phyloP scores from a whole-genome alignment of 2,888 invertebrate species.

The Drosophila setosimentum region DNA sequence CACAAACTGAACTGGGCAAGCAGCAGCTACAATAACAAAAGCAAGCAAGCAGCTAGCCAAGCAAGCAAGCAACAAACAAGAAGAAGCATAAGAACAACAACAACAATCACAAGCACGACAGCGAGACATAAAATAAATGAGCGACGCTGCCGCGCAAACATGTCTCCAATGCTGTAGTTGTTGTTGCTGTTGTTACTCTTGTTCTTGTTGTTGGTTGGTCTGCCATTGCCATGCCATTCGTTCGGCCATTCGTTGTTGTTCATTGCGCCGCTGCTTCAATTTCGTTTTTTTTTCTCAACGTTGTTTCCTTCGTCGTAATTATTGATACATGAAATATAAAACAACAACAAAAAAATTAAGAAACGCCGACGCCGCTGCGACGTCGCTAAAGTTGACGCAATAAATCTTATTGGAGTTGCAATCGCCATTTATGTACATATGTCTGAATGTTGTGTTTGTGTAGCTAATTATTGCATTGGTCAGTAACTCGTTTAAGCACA shows the following conservation, averaged over 20 bases:
- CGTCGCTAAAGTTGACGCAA: constrained; percentile 47
- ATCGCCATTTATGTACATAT: constrained; percentile 16
- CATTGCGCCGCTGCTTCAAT: constrained; percentile 61
- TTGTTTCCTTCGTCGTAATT: constrained; percentile 64
- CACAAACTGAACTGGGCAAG: constrained; percentile 49
- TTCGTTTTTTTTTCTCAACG: constrained; percentile 57
- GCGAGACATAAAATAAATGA: constrained; percentile 77
- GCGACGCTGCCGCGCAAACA: constrained; percentile 76
- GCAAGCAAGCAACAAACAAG: constrained; percentile 44
- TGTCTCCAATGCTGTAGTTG: constrained; percentile 67
- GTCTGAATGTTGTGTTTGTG: constrained; percentile 3
- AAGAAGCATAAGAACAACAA: constrained; percentile 32
- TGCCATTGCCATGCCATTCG: constrained; percentile 29
- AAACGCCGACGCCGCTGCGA: constrained; percentile 38
- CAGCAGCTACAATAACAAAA: constrained; percentile 50
- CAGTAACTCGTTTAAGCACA: constrained; percentile 49
- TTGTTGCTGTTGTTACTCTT: constrained; percentile 36
- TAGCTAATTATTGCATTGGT: constrained; percentile 61
- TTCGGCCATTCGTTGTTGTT: constrained; percentile 60
- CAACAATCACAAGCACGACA: constrained; percentile 45
- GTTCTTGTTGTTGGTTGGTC: constrained; percentile 32
- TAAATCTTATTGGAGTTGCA: constrained; percentile 62
- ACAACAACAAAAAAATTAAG: constrained; percentile 33
- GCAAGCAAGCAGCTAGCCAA: constrained; percentile 48
- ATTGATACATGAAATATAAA: constrained; percentile 67